These are phyloP conservation scores for Druceiella hillmani DNA, from an alignment of 2,888 invertebrate species.

Conservation along the genomic window DNA sequence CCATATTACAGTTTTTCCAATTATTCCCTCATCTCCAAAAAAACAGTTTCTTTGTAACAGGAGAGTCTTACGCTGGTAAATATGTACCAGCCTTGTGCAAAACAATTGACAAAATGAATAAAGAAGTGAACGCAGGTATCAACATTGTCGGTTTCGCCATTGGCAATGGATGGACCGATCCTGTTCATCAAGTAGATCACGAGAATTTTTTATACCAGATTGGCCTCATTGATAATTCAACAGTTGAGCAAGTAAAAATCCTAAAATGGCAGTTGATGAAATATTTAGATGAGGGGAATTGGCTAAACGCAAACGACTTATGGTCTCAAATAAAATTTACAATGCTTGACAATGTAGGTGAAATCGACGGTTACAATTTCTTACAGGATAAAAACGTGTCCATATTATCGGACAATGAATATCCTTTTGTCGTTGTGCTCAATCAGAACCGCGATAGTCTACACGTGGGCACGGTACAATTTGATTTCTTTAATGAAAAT, in stretches of 20 bases:
- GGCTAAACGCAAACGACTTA: slow-evolving; percentile 64
- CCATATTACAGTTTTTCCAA: slow-evolving; percentile 75
- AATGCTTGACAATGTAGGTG: slow-evolving; percentile 63
- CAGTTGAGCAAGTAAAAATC: too few relatives aligned
- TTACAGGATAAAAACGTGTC: too few relatives aligned
- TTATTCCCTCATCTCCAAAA: slow-evolving; percentile 70
- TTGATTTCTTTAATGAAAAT: slow-evolving; percentile 53
- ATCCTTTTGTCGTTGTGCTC: slow-evolving; percentile 58
- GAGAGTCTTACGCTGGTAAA: slow-evolving; percentile 85
- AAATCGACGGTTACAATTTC: slow-evolving; percentile 47
- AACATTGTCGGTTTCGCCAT: slow-evolving; percentile 68
- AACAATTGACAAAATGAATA: slow-evolving; percentile 63
- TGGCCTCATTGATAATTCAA: slow-evolving; percentile 67
- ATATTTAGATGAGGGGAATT: too few relatives aligned
- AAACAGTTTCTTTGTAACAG: slow-evolving; percentile 80
- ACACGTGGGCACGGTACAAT: slow-evolving; percentile 79
- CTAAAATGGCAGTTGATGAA: too few relatives aligned
- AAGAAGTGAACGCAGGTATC: slow-evolving; percentile 50
- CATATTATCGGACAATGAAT: too few relatives aligned
- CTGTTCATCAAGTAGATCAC: slow-evolving; percentile 69
- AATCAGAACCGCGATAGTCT: slow-evolving; percentile 63
- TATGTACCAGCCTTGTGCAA: slow-evolving; percentile 71
- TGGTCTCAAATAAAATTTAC: too few relatives aligned
- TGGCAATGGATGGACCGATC: slow-evolving; percentile 78
- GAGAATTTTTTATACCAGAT: slow-evolving; percentile 76